Evolutionary conservation across 2,113 vertebrate genomes (phyloP).

Genomic region (Alouatta palliata): DNA sequence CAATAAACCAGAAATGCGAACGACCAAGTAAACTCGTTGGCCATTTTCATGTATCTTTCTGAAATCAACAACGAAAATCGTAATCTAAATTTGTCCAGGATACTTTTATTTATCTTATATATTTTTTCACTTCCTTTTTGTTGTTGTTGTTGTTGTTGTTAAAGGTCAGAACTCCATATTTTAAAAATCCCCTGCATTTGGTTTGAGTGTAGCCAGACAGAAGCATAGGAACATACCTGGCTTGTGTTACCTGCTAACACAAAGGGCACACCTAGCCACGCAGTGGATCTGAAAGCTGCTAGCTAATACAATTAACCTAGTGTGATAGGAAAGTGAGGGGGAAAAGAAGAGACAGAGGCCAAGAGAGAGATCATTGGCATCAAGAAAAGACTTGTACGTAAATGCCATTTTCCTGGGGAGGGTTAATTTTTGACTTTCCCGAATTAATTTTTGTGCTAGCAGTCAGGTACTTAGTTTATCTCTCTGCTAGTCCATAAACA

Average conservation of each 20-base stretch:
- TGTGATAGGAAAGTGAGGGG: not conserved
- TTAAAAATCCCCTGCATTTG: not conserved
- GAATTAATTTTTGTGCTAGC: not conserved
- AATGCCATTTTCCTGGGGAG: not conserved
- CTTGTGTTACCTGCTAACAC: not conserved
- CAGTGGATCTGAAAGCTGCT: not conserved
- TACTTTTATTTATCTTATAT: no score
- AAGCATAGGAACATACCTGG: not conserved
- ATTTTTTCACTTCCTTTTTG: no score
- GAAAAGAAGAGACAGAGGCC: not conserved
- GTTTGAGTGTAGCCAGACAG: not conserved
- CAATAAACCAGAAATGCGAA: not conserved
- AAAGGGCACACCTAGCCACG: not conserved
- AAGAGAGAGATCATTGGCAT: not conserved
- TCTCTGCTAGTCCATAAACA: not conserved
- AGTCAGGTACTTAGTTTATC: not conserved
- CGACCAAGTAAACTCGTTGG: not conserved
- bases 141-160: no score
- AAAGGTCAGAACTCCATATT: not conserved
- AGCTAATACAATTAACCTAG: not conserved
- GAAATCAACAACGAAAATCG: not conserved
- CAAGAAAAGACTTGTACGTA: not conserved
- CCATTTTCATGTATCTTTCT: not conserved
- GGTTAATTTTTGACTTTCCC: not conserved
- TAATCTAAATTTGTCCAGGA: not conserved